Conservation (phyloP, 2,113 vertebrate species). For the Sitta europaea region DNA sequence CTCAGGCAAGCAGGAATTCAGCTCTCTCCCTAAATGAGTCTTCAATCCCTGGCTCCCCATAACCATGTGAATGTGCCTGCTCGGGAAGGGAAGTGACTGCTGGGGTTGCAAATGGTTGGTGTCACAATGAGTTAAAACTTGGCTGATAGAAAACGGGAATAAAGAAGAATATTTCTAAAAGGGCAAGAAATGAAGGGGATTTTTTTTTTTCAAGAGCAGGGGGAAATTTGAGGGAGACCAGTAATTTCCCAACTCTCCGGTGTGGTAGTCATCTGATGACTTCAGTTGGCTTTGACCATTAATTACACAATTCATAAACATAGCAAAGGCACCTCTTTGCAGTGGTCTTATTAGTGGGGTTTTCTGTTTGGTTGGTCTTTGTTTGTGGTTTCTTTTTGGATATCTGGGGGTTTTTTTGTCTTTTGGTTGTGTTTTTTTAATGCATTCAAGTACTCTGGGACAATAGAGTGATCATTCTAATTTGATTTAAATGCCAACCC, state of each 20-base stretch:
- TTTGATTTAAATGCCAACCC: background rate
- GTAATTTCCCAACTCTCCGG: slow-evolving; percentile 2
- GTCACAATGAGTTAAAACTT: background rate
- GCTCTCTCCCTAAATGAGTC: background rate
- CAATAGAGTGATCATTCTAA: background rate
- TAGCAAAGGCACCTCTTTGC: background rate
- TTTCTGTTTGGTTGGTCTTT: background rate
- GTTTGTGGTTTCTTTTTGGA: background rate
- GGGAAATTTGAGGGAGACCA: background rate
- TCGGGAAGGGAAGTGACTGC: background rate
- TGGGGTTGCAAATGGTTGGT: background rate
- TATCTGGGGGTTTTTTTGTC: background rate
- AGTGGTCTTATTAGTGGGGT: background rate
- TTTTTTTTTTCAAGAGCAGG: background rate
- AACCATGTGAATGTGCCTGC: background rate
- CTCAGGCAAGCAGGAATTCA: background rate
- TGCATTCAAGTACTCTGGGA: background rate
- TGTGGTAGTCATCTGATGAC: background rate
- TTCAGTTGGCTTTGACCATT: background rate
- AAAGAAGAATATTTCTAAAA: background rate
- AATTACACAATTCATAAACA: background rate
- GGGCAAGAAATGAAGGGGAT: background rate
- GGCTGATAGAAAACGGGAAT: slow-evolving; percentile 26
- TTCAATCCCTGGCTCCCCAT: background rate
- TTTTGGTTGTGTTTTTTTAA: background rate